Conservation (phyloP, 2,888 invertebrate genomes). For the Malachius bipustulatus region DNA sequence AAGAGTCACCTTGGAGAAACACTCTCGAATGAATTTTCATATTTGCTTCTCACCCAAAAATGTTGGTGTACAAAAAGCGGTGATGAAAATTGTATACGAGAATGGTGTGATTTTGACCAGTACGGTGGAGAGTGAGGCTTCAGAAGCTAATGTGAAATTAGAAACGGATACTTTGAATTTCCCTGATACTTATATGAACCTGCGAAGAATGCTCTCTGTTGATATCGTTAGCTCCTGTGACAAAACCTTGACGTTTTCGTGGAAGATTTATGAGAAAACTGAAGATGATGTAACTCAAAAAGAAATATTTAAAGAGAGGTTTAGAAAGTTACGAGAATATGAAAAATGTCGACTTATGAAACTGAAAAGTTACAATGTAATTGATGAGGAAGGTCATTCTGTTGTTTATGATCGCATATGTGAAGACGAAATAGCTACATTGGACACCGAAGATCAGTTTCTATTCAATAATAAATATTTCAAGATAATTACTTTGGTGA, state of each 20-base stretch:
- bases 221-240: neutral
- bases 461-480: neutral
- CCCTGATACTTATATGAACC: neutral
- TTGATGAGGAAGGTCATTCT: conserved; percentile 2
- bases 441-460: neutral
- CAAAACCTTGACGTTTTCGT: neutral
- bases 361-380: neutral
- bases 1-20: neutral
- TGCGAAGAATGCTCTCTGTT: neutral
- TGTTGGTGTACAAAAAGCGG: neutral
- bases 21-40: neutral
- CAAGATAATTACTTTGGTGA: neutral
- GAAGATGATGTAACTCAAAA: neutral
- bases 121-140: neutral
- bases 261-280: neutral
- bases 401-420: neutral
- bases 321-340: neutral
- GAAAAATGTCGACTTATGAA: neutral
- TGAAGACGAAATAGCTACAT: neutral
- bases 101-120: neutral
- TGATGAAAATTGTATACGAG: neutral
- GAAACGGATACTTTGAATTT: neutral
- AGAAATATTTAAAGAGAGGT: neutral
- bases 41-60: neutral
- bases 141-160: neutral